These are phyloP conservation scores for Thymelicus acteon DNA, from an alignment of 2,888 invertebrate genomes.

Conservation along the genomic window DNA sequence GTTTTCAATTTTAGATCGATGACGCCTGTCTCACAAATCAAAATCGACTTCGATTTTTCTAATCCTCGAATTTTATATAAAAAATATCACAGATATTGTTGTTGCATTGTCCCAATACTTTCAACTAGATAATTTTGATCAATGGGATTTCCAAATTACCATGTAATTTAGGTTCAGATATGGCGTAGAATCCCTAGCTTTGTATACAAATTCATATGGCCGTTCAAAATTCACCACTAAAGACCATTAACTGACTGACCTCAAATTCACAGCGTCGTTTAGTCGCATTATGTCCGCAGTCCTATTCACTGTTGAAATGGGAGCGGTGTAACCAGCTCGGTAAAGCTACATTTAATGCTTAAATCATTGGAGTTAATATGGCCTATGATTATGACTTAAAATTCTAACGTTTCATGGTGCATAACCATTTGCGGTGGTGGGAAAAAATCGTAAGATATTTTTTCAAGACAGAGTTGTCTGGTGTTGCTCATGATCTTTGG, in stretches of 20 bases:
- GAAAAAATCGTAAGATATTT: no score
- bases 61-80: no score
- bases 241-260: conserved; percentile 30
- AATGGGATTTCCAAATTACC: no score
- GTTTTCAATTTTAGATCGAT: no score
- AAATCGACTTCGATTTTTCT: no score
- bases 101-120: no score
- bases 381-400: not conserved
- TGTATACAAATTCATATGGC: conserved; percentile 22
- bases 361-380: not conserved
- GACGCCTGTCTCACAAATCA: no score
- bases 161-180: not conserved
- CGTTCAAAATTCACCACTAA: conserved; percentile 26
- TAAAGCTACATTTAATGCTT: conserved; percentile 18
- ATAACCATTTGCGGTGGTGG: not conserved
- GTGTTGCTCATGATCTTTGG: no score
- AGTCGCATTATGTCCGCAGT: conserved; percentile 32
- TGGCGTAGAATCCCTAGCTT: not conserved
- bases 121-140: no score
- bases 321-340: conserved; percentile 16
- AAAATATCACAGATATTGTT: no score
- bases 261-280: conserved; percentile 20
- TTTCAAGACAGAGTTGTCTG: no score
- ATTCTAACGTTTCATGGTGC: not conserved
- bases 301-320: conserved; percentile 17